Evolutionary conservation across 37 sponge, comb jelly and placozoan species (phyloP).

Genomic region (Ianthella basta): DNA sequence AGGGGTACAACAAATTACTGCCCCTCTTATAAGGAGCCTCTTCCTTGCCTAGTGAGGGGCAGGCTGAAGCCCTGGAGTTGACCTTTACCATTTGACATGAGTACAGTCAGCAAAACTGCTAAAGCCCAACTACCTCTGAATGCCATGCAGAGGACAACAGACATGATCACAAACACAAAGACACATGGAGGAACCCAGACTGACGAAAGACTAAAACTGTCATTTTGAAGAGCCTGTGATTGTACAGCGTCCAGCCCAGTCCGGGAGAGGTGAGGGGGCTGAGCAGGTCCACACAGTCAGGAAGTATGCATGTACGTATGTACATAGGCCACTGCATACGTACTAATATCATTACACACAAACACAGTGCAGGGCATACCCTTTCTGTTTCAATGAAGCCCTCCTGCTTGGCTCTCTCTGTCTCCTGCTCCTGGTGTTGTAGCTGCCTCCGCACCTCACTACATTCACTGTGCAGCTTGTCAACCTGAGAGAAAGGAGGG

Average conservation of each 20-base stretch:
- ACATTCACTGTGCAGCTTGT: constrained; percentile 47
- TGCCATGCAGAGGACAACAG: too few relatives aligned
- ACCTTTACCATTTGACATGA: too few relatives aligned
- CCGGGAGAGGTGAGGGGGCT: too few relatives aligned
- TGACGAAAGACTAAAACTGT: too few relatives aligned
- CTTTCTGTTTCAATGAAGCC: constrained; percentile 60
- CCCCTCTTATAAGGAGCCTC: too few relatives aligned
- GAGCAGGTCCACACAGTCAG: too few relatives aligned
- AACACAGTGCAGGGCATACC: constrained; percentile 17
- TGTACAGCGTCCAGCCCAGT: too few relatives aligned
- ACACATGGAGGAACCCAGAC: constrained; percentile 12
- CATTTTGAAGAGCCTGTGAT: too few relatives aligned
- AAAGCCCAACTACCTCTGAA: too few relatives aligned
- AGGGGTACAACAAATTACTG: too few relatives aligned
- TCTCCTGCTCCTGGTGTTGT: constrained; percentile 54
- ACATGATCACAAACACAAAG: constrained; percentile 33
- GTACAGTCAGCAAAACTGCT: too few relatives aligned
- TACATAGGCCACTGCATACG: neutral
- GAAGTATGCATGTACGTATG: neutral
- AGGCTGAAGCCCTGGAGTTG: neutral
- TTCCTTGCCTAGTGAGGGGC: too few relatives aligned
- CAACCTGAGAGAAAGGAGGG: constrained; percentile 25
- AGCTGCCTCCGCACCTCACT: constrained; percentile 43
- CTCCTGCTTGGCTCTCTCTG: constrained; percentile 64
- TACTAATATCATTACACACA: neutral